phyloP scores from a whole-genome alignment of 2,797 vertebrate species.

The Alcedo atthis region DNA sequence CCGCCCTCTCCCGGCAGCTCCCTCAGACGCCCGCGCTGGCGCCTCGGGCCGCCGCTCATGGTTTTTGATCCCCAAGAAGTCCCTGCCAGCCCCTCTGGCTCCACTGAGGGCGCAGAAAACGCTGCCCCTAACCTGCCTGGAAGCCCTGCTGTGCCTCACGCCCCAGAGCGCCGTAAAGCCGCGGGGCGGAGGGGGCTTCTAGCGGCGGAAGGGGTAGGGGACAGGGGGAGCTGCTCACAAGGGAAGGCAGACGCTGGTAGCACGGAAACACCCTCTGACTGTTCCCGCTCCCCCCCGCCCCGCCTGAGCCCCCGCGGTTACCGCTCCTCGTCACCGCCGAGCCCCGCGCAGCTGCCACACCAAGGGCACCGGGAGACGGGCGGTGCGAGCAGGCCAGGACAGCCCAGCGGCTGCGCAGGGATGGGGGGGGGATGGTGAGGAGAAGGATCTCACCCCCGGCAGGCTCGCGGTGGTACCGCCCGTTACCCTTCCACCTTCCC shows the following conservation, averaged over 20 bases:
- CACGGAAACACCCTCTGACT: accelerated
- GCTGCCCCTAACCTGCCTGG: not conserved
- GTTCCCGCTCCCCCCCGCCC: not conserved
- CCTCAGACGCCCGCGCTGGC: not conserved
- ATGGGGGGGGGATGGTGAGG: not conserved
- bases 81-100: not conserved
- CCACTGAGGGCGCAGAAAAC: not conserved
- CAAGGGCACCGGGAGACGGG: constrained; percentile 21
- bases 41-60: not conserved
- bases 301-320: accelerated
- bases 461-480: not conserved
- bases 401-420: not conserved
- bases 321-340: not conserved
- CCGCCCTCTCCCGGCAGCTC: not conserved
- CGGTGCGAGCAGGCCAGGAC: not conserved
- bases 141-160: not conserved
- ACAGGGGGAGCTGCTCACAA: not conserved
- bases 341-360: not conserved
- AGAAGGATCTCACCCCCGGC: accelerated
- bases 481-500: not conserved
- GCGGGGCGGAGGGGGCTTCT: not conserved
- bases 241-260: accelerated
- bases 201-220: accelerated
- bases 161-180: not conserved
- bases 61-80: no score